phyloP scores from a whole-genome alignment of 2,888 invertebrate genomes.

The Drosophila mercatorum region DNA sequence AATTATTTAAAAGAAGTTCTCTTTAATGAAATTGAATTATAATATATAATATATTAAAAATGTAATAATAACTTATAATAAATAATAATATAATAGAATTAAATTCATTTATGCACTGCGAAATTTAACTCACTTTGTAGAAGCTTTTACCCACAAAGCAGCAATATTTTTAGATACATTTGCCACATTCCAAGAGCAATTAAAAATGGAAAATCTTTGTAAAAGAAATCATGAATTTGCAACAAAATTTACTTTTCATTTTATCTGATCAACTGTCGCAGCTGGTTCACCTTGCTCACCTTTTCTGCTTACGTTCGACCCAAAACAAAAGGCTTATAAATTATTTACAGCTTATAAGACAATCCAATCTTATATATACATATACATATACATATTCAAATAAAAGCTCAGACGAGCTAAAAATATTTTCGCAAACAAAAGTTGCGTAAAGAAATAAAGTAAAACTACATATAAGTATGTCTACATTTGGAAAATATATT shows the following conservation, averaged over 20 bases:
- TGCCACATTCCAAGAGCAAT: no score
- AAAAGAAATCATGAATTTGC: background rate
- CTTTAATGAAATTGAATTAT: no score
- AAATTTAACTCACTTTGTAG: no score
- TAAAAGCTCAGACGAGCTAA: background rate
- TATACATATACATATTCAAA: background rate
- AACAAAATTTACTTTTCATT: background rate
- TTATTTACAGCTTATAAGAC: background rate
- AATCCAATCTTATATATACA: background rate
- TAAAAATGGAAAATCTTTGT: background rate
- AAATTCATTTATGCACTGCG: no score
- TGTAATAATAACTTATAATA: no score
- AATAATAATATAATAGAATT: no score
- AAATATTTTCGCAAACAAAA: background rate
- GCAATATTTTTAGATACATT: background rate
- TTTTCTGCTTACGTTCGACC: background rate
- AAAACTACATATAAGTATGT: no score
- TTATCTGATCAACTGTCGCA: slow-evolving; percentile 6
- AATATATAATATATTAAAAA: no score
- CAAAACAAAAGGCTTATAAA: slow-evolving; percentile 2
- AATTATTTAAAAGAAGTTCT: no score
- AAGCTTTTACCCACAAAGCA: background rate
- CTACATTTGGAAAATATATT: no score
- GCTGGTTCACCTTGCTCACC: slow-evolving; percentile 1
- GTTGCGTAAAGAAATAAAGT: no score